phyloP scores from a whole-genome alignment of 1,140 invertebrate genomes.

The Danaus melanippus region DNA sequence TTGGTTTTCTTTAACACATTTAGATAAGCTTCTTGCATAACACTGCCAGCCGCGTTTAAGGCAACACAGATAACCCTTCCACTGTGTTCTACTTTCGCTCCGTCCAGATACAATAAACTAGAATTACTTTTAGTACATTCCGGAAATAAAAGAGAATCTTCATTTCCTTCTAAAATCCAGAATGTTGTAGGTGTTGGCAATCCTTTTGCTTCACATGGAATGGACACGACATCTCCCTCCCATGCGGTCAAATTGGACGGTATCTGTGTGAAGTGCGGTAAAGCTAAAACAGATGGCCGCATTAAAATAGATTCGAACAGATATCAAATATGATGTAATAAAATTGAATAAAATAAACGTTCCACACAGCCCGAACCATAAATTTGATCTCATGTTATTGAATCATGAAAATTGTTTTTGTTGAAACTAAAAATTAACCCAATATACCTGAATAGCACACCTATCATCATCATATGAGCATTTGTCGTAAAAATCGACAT shows the following conservation, averaged over 20 bases:
- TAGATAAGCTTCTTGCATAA: slow-evolving; percentile 63
- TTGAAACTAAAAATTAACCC: neutral
- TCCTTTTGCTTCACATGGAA: slow-evolving; percentile 91
- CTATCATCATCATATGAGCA: too few relatives aligned
- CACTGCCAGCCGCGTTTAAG: slow-evolving; percentile 62
- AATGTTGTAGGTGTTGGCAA: slow-evolving; percentile 90
- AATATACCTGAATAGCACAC: neutral
- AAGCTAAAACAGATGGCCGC: slow-evolving; percentile 78
- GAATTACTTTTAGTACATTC: slow-evolving; percentile 65
- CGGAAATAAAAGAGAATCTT: slow-evolving; percentile 60
- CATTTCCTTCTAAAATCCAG: slow-evolving; percentile 85
- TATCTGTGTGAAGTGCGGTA: slow-evolving; percentile 90
- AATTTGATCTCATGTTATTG: too few relatives aligned
- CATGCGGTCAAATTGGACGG: slow-evolving; percentile 88
- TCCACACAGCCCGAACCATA: slow-evolving; percentile 5
- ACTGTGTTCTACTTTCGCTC: slow-evolving; percentile 52
- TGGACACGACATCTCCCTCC: slow-evolving; percentile 85
- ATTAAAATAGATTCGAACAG: slow-evolving; percentile 57
- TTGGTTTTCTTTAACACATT: slow-evolving; percentile 58
- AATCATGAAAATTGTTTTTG: neutral
- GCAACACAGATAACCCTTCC: slow-evolving; percentile 64
- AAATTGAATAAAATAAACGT: slow-evolving; percentile 35
- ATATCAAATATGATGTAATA: slow-evolving; percentile 55
- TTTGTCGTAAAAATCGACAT: too few relatives aligned
- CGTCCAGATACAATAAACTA: slow-evolving; percentile 61